phyloP scores from a whole-genome alignment of 1,140 invertebrate species.

The Panulirus ornatus region DNA sequence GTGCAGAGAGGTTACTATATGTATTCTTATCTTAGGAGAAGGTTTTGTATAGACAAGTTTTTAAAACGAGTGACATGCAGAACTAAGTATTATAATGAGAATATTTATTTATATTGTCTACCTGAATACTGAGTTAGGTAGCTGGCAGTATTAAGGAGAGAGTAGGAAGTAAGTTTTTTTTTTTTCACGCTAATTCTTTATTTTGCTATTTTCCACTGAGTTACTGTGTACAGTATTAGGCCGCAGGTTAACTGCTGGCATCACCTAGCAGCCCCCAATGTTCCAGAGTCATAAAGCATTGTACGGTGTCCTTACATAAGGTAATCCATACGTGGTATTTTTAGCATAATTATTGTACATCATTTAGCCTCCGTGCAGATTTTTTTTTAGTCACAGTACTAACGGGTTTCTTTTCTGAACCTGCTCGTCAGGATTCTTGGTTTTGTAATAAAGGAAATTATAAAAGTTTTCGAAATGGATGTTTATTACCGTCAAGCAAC shows the following conservation, averaged over 20 bases:
- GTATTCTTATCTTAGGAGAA: slow-evolving; percentile 40
- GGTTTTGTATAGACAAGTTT: slow-evolving; percentile 56
- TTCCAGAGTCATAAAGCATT: slow-evolving; percentile 47
- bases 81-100: slow-evolving; percentile 61
- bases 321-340: neutral
- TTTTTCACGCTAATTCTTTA: slow-evolving; percentile 44
- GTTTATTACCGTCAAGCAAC: slow-evolving; percentile 27
- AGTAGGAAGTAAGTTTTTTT: slow-evolving; percentile 50
- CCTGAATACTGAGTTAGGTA: slow-evolving; percentile 46
- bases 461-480: slow-evolving; percentile 1
- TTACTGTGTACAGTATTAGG: slow-evolving; percentile 65
- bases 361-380: neutral
- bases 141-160: slow-evolving; percentile 60
- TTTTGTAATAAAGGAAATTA: slow-evolving; percentile 5
- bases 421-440: slow-evolving; percentile 56
- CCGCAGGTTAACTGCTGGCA: slow-evolving; percentile 35
- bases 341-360: slow-evolving; percentile 18
- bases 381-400: slow-evolving; percentile 11
- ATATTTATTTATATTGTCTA: slow-evolving; percentile 65
- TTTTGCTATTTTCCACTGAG: slow-evolving; percentile 48
- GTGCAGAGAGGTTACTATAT: slow-evolving; percentile 38
- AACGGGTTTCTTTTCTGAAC: slow-evolving; percentile 50
- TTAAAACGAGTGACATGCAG: slow-evolving; percentile 34
- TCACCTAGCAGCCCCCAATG: slow-evolving; percentile 37
- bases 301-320: neutral